Percentiles rank a stretch among this genome's conserved stretches.
These are phyloP conservation scores for Mirounga angustirostris DNA, from an alignment of 2,113 vertebrate species.

Conservation along the genomic window DNA sequence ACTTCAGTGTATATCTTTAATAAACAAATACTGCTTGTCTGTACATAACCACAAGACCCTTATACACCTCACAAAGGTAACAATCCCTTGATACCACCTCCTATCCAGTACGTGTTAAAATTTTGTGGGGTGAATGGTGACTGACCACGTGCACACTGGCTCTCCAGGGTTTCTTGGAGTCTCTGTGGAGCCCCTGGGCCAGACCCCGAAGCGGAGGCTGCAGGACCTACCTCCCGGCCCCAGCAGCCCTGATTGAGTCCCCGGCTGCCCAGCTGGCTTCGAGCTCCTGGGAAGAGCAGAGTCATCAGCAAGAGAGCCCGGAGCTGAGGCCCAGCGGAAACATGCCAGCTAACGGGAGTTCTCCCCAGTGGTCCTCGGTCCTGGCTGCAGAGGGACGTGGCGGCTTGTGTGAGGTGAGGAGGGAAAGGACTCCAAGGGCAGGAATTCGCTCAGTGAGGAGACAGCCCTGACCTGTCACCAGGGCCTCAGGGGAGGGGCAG, in stretches of 20 bases:
- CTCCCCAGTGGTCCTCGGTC: background rate
- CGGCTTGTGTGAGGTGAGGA: slow-evolving; percentile 53
- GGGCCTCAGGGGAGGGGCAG: background rate
- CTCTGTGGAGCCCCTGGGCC: background rate
- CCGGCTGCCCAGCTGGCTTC: background rate
- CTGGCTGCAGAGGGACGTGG: background rate
- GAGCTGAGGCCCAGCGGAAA: background rate
- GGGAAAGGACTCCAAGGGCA: background rate
- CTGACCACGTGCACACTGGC: slow-evolving; percentile 26
- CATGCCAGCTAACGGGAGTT: slow-evolving; percentile 16
- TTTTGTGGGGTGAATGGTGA: background rate
- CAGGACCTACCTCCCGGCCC: background rate
- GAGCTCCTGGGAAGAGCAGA: background rate
- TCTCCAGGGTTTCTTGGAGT: slow-evolving; percentile 55
- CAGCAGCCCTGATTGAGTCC: background rate
- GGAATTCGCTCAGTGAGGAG: slow-evolving; percentile 3
- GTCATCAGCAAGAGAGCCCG: background rate
- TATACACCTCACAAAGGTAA: background rate
- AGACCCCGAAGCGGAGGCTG: background rate
- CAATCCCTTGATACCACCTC: background rate
- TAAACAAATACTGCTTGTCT: background rate
- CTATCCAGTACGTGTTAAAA: background rate
- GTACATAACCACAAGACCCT: background rate
- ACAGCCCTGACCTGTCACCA: background rate
- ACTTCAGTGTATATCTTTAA: background rate